Base-by-base conservation (phyloP, 2,113 vertebrate genomes). In the Eublepharis macularius region DNA sequence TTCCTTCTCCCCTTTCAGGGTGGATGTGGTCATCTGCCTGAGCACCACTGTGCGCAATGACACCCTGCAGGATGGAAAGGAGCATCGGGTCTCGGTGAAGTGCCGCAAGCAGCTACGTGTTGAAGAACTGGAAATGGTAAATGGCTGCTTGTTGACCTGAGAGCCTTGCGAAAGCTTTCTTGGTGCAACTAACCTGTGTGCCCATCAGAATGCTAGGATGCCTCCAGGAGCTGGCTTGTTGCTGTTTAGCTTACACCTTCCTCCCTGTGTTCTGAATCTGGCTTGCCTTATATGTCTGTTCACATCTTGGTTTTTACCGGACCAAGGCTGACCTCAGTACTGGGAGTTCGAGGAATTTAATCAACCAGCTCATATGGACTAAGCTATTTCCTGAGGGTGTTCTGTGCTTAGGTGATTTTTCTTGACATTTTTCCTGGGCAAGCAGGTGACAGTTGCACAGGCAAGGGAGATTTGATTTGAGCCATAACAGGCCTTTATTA, bases 121-220 rank as follows among this genome's bases (percentile, higher is more conserved):
- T 36, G 98, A 99, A 90, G 98, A 99, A 91, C 96, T 99, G 12
- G 98, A 99, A 93, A 99, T 99, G 98, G 98, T 99, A 95, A 92
- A 93, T 80, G 8, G 90, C 16, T 34, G 16, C 0, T 29, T 49
- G 63, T 83, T 81, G 49, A 49, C 75, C 41, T 0, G 0, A 60
- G 29, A n/a, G 41, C 47, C 54, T 49, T 76, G 14, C 81, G 9
- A 45, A 0, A 77, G 80, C 24, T 83, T 49, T 60, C 36, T 14
- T 2, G 12, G 41, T 34, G 34, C 26, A 29, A 17, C 14, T 17
- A 54, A 24, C 26, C 24, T 19, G 24, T 14, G 1, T 16, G 6
- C 43, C 26, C 3, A 9, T 32, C 24, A 41, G 34, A 85, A 70
- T 14, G 7, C 24, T 41, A 45, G 36, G 29, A 17, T 10, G 17